phyloP scores from a whole-genome alignment of 2,888 invertebrate species.

The Nemotelus pantherinus region DNA sequence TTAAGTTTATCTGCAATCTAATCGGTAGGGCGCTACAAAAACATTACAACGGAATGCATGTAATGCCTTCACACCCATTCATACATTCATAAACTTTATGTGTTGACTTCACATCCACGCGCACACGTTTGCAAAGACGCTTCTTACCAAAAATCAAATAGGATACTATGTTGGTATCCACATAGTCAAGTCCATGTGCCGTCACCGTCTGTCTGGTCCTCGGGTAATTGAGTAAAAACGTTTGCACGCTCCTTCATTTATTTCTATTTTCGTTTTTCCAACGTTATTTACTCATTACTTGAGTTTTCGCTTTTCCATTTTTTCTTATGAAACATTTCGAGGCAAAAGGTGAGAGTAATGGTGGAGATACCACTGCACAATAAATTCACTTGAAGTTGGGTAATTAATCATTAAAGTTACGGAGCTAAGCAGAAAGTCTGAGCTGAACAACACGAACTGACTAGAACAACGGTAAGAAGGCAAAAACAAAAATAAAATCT shows the following conservation, averaged over 20 bases:
- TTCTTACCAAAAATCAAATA: not conserved
- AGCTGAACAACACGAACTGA: not conserved
- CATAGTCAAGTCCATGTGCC: not conserved
- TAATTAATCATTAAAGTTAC: constrained; percentile 42
- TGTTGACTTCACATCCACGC: not conserved
- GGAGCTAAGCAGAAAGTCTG: constrained; percentile 21
- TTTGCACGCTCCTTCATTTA: constrained; percentile 39
- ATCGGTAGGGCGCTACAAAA: not conserved
- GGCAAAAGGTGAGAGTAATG: constrained; percentile 20
- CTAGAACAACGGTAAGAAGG: constrained; percentile 20
- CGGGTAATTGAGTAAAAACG: constrained; percentile 38
- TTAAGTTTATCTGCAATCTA: constrained; percentile 40
- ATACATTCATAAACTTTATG: not conserved
- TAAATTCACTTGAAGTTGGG: not conserved
- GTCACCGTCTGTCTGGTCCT: constrained; percentile 1
- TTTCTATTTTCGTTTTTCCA: constrained; percentile 39
- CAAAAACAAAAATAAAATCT: constrained; percentile 16
- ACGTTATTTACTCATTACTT: constrained; percentile 18
- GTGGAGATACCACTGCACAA: not conserved
- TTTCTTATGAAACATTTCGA: constrained; percentile 23
- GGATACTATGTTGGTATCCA: not conserved
- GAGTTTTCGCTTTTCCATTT: not conserved
- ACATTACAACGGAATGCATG: constrained; percentile 15
- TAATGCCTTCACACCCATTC: not conserved
- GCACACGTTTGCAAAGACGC: not conserved